phyloP scores from a whole-genome alignment of 2,113 vertebrate genomes.

The Chaetops frenatus region DNA sequence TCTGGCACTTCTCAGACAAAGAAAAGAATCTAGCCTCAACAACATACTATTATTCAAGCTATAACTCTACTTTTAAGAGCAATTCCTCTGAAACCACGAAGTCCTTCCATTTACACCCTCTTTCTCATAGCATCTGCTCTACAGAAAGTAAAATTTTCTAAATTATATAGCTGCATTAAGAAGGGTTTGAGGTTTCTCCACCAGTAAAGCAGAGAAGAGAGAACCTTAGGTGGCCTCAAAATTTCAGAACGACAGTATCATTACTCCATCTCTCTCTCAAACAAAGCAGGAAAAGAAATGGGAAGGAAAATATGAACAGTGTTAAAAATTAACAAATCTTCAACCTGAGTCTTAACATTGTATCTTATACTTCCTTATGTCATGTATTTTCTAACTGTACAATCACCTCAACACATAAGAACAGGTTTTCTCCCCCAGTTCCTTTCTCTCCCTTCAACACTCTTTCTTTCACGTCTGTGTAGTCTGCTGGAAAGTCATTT shows the following conservation, averaged over 20 bases:
- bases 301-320: rapidly evolving
- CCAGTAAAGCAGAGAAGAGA: neutral
- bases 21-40: neutral
- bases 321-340: neutral
- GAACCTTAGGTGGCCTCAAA: neutral
- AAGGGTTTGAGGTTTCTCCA: neutral
- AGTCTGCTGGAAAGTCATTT: neutral
- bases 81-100: neutral
- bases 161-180: neutral
- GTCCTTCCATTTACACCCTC: neutral
- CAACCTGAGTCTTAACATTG: neutral
- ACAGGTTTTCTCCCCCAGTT: rapidly evolving
- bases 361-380: neutral
- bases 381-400: neutral
- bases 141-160: neutral
- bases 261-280: neutral
- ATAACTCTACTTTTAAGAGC: neutral
- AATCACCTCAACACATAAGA: neutral
- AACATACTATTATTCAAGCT: neutral
- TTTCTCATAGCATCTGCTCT: neutral
- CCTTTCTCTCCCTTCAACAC: neutral
- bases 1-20: neutral
- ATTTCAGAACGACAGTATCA: neutral
- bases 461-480: neutral
- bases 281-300: neutral